These are phyloP conservation scores for Vicugna pacos DNA, from an alignment of 2,113 vertebrate species.

Conservation along the genomic window DNA sequence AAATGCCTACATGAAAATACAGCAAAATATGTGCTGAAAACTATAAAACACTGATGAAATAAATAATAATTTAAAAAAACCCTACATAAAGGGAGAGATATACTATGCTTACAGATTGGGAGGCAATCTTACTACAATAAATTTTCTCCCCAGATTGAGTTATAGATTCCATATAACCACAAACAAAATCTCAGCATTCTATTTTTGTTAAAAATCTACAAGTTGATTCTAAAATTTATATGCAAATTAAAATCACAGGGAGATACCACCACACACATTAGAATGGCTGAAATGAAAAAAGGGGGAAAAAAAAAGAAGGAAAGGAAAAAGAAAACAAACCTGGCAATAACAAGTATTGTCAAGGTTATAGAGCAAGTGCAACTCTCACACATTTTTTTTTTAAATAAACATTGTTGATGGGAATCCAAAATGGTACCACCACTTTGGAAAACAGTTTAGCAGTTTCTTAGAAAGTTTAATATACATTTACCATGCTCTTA, in stretches of 20 bases:
- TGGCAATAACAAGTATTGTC: neutral
- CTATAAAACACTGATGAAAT: neutral
- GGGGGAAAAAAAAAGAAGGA: neutral
- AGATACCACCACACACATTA: neutral
- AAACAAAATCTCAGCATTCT: neutral
- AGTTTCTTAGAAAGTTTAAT: neutral
- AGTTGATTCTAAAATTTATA: neutral
- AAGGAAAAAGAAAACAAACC: neutral
- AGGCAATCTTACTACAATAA: neutral
- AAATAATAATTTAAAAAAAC: neutral
- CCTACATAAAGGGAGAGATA: neutral
- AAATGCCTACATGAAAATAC: neutral
- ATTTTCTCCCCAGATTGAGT: neutral
- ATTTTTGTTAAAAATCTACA: neutral
- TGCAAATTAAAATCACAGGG: neutral
- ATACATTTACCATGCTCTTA: neutral
- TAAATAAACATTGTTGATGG: neutral
- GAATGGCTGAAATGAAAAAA: neutral
- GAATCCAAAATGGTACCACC: neutral
- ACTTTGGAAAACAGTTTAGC: neutral
- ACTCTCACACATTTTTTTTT: no score
- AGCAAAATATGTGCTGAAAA: neutral
- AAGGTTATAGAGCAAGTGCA: neutral
- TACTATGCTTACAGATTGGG: neutral
- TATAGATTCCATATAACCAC: neutral